phyloP scores from a whole-genome alignment of 2,113 vertebrate genomes.

The Tragelaphus scriptus region DNA sequence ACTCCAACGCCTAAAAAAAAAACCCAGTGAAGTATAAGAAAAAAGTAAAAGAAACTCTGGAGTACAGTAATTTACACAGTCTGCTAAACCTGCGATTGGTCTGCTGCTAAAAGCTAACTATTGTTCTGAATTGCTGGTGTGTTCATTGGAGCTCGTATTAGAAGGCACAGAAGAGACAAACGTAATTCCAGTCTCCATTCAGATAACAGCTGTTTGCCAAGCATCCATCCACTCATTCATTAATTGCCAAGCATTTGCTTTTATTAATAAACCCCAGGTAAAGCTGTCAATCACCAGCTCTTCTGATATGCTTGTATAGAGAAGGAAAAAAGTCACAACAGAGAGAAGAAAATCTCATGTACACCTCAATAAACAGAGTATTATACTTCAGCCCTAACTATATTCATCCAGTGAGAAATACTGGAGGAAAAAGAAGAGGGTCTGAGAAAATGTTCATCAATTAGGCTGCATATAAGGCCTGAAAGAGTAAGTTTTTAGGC shows the following conservation, averaged over 20 bases:
- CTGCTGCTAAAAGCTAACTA: background rate
- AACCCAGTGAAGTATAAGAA: background rate
- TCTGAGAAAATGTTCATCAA: background rate
- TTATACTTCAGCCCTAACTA: background rate
- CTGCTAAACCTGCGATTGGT: background rate
- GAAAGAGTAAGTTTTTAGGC: background rate
- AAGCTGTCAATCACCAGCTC: background rate
- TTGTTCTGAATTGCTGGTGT: background rate
- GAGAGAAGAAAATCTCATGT: background rate
- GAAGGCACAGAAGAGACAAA: background rate
- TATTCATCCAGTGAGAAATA: background rate
- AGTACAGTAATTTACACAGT: background rate
- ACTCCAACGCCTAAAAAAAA: background rate
- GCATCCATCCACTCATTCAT: background rate
- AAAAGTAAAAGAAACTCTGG: background rate
- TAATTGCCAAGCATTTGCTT: background rate
- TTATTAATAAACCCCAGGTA: slow-evolving; percentile 14
- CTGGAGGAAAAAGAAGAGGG: background rate
- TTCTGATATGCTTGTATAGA: slow-evolving; percentile 10
- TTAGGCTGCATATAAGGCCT: background rate
- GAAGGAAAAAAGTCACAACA: background rate
- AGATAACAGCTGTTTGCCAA: background rate
- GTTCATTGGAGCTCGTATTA: background rate
- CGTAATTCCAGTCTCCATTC: background rate
- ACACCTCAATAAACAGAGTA: slow-evolving; percentile 24